Evolutionary conservation across 1,140 invertebrate species (phyloP), one percentile per base, ranked within the genome.

Genomic region (Aphaenogaster floridana): DNA sequence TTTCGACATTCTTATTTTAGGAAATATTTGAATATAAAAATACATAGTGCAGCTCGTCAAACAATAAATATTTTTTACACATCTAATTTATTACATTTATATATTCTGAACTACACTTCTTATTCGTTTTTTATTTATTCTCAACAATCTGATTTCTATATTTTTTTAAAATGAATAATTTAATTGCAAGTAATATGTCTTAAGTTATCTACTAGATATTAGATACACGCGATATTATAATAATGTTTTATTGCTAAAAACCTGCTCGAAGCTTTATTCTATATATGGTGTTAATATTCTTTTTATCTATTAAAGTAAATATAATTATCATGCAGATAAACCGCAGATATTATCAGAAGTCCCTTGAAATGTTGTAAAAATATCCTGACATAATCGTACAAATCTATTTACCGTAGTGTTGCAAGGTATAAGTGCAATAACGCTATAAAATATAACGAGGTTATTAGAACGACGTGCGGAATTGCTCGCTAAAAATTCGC

Each of bases 401-500:
- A 79, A 68, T 79, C 28, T 66, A n/a, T 79, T 79, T 52, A 39
- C 13, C 34, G 1, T 21, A 48, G 17, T 7, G 9, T 50, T 36
- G 8, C 2, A 28, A 48, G 13, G 50, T 61, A 61, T 61, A 61
- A 77, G 11, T 59, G 72, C 13, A 9, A 7, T 17, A 61, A 77
- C n/a, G n/a, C 8, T n/a, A 13, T 8, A 13, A 21, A 21, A 80
- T 28, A 71, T 69, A 80, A 69, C 66, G 2, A 54, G 6, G n/a
- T 69, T 80, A 80, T 80, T n/a, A 36, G n/a, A 69, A 42, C n/a
- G 36, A 71, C 15, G 7, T 28, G 36, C 21, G 21, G 34, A 89
- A 76, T 76, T 79, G 52, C 52, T 76, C 63, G 64, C 52, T 39
- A 15, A 42, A 42, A 76, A 86, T 59, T 74, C 61, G 21, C n/a